Evolutionary conservation across 2,113 vertebrate genomes (phyloP).

Genomic region (Saiga tatarica): DNA sequence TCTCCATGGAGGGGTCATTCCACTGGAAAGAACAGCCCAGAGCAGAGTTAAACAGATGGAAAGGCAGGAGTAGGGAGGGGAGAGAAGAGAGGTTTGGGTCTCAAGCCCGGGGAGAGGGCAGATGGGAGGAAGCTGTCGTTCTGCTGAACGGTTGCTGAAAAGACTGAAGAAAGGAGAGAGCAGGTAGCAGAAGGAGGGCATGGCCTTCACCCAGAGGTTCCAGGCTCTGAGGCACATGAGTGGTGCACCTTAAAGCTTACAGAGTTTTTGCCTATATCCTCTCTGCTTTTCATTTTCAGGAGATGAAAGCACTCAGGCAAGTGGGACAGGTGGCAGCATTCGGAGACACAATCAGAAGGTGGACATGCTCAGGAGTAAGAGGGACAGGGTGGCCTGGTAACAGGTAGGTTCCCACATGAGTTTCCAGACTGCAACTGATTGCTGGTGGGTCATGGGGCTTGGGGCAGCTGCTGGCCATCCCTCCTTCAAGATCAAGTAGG

Average conservation of each 20-base stretch:
- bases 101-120: background rate
- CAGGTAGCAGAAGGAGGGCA: rapidly evolving
- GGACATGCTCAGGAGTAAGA: background rate
- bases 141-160: rapidly evolving
- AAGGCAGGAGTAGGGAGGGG: background rate
- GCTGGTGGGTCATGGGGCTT: background rate
- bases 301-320: background rate
- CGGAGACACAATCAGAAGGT: rapidly evolving
- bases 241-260: background rate
- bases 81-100: background rate
- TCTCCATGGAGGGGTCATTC: background rate
- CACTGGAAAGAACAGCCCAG: background rate
- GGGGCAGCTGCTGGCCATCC: background rate
- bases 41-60: background rate
- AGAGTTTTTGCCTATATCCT: background rate
- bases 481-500: background rate
- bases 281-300: background rate
- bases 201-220: too few relatives aligned
- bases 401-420: rapidly evolving
- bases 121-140: background rate
- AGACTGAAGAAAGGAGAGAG: background rate
- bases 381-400: too few relatives aligned
- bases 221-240: background rate
- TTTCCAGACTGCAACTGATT: too few relatives aligned
- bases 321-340: background rate